Base-by-base conservation (phyloP, 2,888 invertebrate species). In the Heterodera filipjevi region DNA sequence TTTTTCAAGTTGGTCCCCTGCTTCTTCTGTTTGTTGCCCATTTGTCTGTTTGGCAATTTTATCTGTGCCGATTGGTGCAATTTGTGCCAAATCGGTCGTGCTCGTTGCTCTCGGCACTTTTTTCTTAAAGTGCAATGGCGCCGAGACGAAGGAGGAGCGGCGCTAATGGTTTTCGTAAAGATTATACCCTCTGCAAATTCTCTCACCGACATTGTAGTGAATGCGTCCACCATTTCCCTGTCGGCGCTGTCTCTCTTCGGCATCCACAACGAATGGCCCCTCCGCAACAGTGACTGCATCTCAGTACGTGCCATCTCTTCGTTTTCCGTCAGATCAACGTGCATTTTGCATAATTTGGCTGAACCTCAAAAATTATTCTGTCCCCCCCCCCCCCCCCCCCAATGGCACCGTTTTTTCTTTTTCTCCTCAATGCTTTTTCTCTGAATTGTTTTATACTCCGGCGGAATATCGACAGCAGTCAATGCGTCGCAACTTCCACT, bases 401-500 rank as follows among this genome's bases (percentile, higher is more conserved):
- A 39, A 68, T 30, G 35, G 32, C 73, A 80, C 80, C 80, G 30
- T 64, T 30, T 66, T 22, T 79, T 80, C 27, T 82, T 53, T 22
- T 71, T 30, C 39, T 81, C 81, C 71, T 81, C 81, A 53, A 81
- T 83, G 59, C 49, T 77, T 27, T 59, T 32, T 22, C 66, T 27
- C 16, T 75, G 66, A 16, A 32, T 16, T 16, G 44, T 27, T 22
- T 70, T 53, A 5, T 74, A 46, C 39, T 80, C 76, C 30, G 77
- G 64, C 14, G 78, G 33, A n/a, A 83, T 44, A 6, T 82, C 83
- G 14, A n/a, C 32, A 6, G 82, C 73, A 6, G 72, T 30, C 19
- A 77, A 49, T 5, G 87, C 87, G 2, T 71, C 75, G 27, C 81
- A 82, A 8, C 81, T 32, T 68, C 80, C 80, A 27, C 78, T 82